A percentile compares a stretch with the other conserved stretches of the same genome.
These are phyloP conservation scores for Scolopax mira DNA, from an alignment of 2,113 vertebrate genomes.

Conservation along the genomic window DNA sequence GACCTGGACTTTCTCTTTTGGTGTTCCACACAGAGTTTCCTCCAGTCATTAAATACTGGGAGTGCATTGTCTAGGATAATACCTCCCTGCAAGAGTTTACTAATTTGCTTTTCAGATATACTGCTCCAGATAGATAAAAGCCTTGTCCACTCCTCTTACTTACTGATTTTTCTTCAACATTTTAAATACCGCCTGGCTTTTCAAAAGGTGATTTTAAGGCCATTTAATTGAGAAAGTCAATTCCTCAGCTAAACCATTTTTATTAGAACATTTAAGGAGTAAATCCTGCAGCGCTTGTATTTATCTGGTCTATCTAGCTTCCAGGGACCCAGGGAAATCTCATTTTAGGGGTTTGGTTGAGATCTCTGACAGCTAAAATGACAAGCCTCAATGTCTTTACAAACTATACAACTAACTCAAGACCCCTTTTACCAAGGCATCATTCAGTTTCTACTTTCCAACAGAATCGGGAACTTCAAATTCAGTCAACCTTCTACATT, in stretches of 20 bases:
- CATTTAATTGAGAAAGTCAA: slow-evolving; percentile 23
- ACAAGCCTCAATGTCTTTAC: not conserved
- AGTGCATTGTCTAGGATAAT: not conserved
- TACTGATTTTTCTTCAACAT: not conserved
- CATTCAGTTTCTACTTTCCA: not conserved
- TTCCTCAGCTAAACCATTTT: slow-evolving; percentile 19
- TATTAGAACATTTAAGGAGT: slow-evolving; percentile 28
- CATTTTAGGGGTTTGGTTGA: not conserved
- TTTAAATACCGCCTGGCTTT: not conserved
- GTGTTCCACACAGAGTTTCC: not conserved
- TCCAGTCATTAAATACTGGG: not conserved
- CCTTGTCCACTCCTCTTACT: not conserved
- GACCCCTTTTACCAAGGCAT: not conserved
- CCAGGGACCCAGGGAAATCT: not conserved
- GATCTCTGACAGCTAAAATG: not conserved
- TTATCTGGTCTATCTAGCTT: slow-evolving; percentile 4
- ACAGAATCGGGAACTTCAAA: not conserved
- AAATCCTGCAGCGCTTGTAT: not conserved
- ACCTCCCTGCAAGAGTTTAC: not conserved
- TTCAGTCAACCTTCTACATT: not conserved
- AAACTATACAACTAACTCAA: fast-evolving
- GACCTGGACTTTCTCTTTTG: not conserved
- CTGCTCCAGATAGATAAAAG: not conserved
- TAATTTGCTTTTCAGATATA: not conserved
- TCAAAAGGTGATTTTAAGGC: slow-evolving; percentile 35